Conservation (phyloP, 2,888 invertebrate species). For the Creontiades dilutus region DNA sequence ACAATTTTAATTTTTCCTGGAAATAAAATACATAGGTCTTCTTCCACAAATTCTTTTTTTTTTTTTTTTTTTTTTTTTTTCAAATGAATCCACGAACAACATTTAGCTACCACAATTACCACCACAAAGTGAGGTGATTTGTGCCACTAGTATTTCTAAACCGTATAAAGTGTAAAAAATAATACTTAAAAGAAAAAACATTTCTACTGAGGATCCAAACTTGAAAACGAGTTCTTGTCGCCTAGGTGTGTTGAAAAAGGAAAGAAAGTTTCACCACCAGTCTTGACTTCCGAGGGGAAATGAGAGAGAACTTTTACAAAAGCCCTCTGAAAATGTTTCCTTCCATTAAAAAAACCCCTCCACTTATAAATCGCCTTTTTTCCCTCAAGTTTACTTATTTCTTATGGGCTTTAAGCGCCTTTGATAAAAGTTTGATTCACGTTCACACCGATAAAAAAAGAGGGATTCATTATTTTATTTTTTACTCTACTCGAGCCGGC, state of each 20-base stretch:
- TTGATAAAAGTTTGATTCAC: constrained; percentile 29
- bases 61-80: no score
- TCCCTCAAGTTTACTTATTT: constrained; percentile 44
- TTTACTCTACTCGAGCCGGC: not conserved
- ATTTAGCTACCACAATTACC: no score
- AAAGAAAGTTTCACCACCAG: not conserved
- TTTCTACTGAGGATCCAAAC: not conserved
- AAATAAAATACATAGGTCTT: no score
- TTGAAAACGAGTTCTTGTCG: constrained; percentile 4
- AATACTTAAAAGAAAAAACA: no score
- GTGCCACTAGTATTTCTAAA: no score
- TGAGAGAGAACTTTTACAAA: not conserved
- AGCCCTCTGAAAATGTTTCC: constrained; percentile 33
- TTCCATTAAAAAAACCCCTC: constrained; percentile 25
- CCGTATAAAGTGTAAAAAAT: no score
- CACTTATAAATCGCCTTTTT: constrained; percentile 44
- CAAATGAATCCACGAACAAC: no score
- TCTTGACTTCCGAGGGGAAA: constrained; percentile 17
- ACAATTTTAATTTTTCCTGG: no score
- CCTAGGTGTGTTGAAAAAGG: not conserved
- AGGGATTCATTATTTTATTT: not conserved
- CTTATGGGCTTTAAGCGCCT: constrained; percentile 4
- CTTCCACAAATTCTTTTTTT: no score
- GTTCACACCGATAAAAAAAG: not conserved
- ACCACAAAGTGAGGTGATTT: no score